Percentiles rank a stretch among this genome's conserved stretches.
Conservation (phyloP, 2,113 vertebrate genomes). For the Chloropsis hardwickii region DNA sequence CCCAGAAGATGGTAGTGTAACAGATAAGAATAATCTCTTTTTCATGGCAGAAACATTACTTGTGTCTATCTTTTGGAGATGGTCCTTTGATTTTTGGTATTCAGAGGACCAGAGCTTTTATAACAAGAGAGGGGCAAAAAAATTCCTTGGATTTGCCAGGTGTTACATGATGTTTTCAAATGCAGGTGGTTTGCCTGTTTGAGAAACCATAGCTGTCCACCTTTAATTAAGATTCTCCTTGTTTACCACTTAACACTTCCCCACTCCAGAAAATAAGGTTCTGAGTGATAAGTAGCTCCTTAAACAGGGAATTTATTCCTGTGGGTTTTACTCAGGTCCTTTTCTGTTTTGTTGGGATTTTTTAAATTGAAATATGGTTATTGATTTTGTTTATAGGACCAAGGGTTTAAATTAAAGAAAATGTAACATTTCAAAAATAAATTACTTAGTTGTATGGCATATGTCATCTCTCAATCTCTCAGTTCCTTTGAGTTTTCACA, state of each 20-base stretch:
- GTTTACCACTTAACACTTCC: background rate
- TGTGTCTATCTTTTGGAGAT: background rate
- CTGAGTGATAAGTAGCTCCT: background rate
- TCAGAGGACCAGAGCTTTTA: background rate
- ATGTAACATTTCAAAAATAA: background rate
- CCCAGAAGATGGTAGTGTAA: background rate
- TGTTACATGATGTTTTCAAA: background rate
- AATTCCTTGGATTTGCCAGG: background rate
- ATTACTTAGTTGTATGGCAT: background rate
- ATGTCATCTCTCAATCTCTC: background rate
- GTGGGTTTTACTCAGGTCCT: background rate
- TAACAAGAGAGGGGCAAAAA: background rate
- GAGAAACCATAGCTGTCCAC: background rate
- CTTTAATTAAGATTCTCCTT: background rate
- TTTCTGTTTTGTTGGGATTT: background rate
- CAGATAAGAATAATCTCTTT: background rate
- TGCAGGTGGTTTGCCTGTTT: background rate
- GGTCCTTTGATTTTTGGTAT: background rate
- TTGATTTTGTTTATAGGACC: slow-evolving; percentile 13
- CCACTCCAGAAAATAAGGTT: background rate
- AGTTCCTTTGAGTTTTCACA: background rate
- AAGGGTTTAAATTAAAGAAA: slow-evolving; percentile 19
- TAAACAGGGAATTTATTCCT: background rate
- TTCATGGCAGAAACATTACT: background rate
- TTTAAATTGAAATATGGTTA: background rate